Evolutionary conservation across 2,113 vertebrate genomes (phyloP).

Genomic region (Grammomys dolichurus): DNA sequence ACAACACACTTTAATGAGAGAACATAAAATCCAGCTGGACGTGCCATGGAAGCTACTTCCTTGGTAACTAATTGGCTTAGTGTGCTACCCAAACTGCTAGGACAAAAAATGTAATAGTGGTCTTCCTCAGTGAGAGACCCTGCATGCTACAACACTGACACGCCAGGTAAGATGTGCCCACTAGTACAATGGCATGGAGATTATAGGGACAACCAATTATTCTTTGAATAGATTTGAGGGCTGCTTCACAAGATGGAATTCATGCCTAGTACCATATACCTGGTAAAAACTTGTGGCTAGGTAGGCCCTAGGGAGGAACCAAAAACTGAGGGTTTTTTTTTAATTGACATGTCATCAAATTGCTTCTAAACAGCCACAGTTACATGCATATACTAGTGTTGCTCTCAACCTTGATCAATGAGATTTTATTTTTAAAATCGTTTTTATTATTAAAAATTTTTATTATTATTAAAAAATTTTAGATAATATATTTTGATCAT

Average conservation of each 20-base stretch:
- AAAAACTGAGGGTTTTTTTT: background rate
- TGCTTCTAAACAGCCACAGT: background rate
- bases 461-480: background rate
- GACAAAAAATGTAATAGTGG: no score
- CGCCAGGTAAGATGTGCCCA: background rate
- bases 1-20: background rate
- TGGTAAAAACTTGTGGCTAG: background rate
- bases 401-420: background rate
- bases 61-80: background rate
- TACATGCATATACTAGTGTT: background rate
- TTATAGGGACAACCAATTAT: background rate
- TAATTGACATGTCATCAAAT: background rate
- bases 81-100: no score
- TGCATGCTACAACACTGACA: background rate
- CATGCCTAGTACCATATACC: background rate
- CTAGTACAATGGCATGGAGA: no score
- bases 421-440: background rate
- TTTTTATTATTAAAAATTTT: background rate
- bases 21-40: background rate
- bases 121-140: background rate
- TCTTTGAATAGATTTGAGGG: background rate
- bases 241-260: background rate
- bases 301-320: background rate
- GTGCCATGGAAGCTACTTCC: background rate
- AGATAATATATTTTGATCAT: background rate